Conservation (phyloP, 2,113 vertebrate species). For the Semnopithecus entellus region DNA sequence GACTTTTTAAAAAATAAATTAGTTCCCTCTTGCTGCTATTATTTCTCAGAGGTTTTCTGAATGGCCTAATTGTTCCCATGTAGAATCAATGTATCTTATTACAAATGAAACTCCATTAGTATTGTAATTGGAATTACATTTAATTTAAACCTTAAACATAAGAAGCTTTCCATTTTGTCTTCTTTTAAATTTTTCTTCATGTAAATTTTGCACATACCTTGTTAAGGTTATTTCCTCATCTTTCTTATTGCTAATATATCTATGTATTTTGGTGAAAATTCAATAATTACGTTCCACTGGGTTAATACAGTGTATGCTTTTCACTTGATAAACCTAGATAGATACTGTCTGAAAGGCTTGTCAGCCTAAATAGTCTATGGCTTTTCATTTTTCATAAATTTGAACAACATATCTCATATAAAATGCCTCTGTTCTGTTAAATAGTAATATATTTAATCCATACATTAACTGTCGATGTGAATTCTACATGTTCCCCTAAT, state of each 20-base stretch:
- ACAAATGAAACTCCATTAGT: background rate
- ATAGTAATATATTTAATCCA: background rate
- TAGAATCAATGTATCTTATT: background rate
- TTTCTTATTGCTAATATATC: background rate
- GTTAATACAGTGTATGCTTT: background rate
- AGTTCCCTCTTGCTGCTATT: background rate
- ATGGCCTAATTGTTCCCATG: background rate
- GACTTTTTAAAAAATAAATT: background rate
- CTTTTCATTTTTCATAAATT: background rate
- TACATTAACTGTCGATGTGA: background rate
- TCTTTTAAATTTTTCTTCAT: background rate
- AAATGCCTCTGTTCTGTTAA: background rate
- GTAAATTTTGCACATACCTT: background rate
- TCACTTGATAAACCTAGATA: background rate
- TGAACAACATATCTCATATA: background rate
- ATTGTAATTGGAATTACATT: background rate
- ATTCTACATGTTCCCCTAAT: background rate
- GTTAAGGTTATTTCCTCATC: background rate
- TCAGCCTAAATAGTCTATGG: background rate
- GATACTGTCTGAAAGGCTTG: background rate
- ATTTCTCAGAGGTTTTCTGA: background rate
- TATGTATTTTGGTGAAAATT: background rate
- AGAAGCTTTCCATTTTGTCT: background rate
- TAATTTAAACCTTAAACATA: background rate
- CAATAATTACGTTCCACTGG: background rate